These are phyloP conservation scores for Natator depressus DNA, from an alignment of 2,113 vertebrate genomes.

Conservation along the genomic window DNA sequence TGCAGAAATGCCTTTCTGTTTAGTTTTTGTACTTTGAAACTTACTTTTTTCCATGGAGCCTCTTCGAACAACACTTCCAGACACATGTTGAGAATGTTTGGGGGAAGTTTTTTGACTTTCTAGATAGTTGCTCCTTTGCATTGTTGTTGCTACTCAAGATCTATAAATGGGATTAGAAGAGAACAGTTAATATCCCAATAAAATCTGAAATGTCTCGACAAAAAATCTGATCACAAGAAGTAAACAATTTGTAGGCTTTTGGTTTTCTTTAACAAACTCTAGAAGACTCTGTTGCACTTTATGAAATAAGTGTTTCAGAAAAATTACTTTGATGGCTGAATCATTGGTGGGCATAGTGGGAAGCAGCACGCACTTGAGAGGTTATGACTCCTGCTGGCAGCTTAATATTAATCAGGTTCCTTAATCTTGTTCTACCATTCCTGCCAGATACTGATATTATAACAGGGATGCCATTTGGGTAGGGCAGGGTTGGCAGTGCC, in stretches of 20 bases:
- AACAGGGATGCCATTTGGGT: too few relatives aligned
- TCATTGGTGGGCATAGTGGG: too few relatives aligned
- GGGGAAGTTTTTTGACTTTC: not conserved
- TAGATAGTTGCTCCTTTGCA: not conserved
- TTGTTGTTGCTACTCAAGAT: not conserved
- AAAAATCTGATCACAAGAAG: not conserved
- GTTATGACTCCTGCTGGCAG: not conserved
- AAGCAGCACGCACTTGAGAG: not conserved
- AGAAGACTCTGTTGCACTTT: not conserved
- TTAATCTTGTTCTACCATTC: not conserved
- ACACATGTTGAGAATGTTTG: not conserved
- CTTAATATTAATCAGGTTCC: not conserved
- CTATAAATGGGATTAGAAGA: not conserved
- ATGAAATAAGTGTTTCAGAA: not conserved
- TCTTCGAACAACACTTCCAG: not conserved
- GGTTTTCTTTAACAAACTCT: not conserved
- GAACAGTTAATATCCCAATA: not conserved
- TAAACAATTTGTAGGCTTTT: accelerated
- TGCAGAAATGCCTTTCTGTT: not conserved
- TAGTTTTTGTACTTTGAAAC: not conserved
- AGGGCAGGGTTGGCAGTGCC: too few relatives aligned
- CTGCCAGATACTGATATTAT: not conserved
- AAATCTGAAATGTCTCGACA: not conserved
- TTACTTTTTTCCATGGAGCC: not conserved
- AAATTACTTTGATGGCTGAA: too few relatives aligned